Evolutionary conservation across 2,888 invertebrate genomes (phyloP), one percentile per base, ranked within the genome.

Genomic region (Cerceris rybyensis): DNA sequence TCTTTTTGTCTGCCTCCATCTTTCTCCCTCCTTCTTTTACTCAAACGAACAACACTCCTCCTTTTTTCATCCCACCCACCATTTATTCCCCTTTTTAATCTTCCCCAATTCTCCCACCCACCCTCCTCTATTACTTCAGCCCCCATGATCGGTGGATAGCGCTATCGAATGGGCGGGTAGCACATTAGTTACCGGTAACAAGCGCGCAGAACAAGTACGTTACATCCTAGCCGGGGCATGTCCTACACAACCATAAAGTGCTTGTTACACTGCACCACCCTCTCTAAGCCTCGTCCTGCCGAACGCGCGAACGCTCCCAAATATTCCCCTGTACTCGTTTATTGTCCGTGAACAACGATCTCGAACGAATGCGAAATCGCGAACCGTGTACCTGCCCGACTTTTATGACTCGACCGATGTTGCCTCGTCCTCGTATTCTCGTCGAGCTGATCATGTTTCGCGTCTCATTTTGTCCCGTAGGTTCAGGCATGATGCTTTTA

Each of bases 191-290:
- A 88, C 81, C 85, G 78, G 86, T 86, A 88, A 90, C 89, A 87
- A 86, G 86, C 80, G 77, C 81, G 83, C 81, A 80, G 82, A 87
- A 89, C 90, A 90, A 88, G 85, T 87, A 83, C 84, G 90, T 89
- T 88, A 89, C 88, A 86, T 78, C 77, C 82, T 82, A 83, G 77
- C 84, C 72, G 59, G 81, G 67, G 70, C 86, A 75, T 89, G 89
- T 89, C 86, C 85, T 86, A 89, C 88, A 88, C 86, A 89, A 87
- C 86, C 87, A 86, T 90, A 90, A 90, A 90, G 87, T 89, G 88
- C 84, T 74, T 81, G 85, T 87, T 85, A 79, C 87, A 75, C 54
- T 75, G 81, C 76, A 80, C 72, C 59, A 55, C 41, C 75, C 39
- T 78, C 16, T 41, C 79, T 80, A 75, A 80, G 70, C 74, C 78